Evolutionary conservation across 2,113 vertebrate species (phyloP), one percentile per base, ranked within the genome.

Genomic region (Dicaeum eximium): DNA sequence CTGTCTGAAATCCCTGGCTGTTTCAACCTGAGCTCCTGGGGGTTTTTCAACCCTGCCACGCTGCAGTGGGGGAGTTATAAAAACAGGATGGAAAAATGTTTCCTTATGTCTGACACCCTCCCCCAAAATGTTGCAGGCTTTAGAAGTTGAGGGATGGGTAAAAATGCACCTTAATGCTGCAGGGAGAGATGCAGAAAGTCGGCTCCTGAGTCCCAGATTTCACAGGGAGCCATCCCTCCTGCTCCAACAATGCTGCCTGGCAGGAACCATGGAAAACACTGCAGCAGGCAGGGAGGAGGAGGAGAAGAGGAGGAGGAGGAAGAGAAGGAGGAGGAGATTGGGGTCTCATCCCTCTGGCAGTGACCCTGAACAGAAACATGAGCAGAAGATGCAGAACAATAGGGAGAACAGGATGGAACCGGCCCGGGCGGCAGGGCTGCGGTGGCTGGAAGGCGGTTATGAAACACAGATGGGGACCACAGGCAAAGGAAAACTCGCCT

Each of bases 71-170:
- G 0, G 16, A 90, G 27, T 15, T 45, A 15, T 1, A 81, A 73
- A 90, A 79, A 37, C 0, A 42, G 10, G 35, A 44, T 20, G 71
- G 31, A 22, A 80, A 88, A 75, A 13, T 19, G 27, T 1, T 64
- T 44, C 38, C 44, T 57, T 23, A 21, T 27, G 33, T n/a, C 53
- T 8, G 7, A 19, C 35, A 60, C 17, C 20, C 9, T 7, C 17
- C 28, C 13, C 4, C 11, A 11, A 33, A 75, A 47, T 0, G 3
- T 2, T 0, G 0, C 1, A 15, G 30, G 35, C 24, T 7, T 83
- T 15, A 5, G 2, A 62, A 56, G 9, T 0, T 7, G 8, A 82
- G 50, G 24, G 51, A 86, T 9, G 35, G 44, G 27, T 35, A 51
- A 70, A 86, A 80, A 47, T 28, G 12, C 42, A 66, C 30, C 18